A percentile compares a stretch with the other conserved stretches of the same genome.
These are phyloP conservation scores for Merodon equestris DNA, from an alignment of 2,888 invertebrate species.

Conservation along the genomic window DNA sequence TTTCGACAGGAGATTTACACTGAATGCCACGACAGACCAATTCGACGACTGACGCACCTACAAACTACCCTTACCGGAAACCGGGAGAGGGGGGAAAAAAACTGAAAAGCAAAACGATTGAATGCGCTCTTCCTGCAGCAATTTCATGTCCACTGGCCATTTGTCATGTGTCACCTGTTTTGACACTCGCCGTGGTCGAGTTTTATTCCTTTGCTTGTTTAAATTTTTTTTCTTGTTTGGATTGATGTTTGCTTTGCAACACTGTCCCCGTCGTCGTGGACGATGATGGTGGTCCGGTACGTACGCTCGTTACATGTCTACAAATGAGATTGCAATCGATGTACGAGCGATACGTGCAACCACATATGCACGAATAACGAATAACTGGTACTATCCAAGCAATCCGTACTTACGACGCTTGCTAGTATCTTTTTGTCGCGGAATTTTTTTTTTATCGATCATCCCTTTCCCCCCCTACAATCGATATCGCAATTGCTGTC, in stretches of 20 bases:
- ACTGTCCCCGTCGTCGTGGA: conserved; percentile 2
- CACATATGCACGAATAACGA: not conserved
- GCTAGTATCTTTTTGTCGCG: conserved; percentile 11
- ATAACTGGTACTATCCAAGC: no score
- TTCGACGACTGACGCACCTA: conserved; percentile 26
- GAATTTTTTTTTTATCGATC: conserved; percentile 30
- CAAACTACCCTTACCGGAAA: no score
- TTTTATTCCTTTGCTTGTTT: conserved; percentile 12
- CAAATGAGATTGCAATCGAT: conserved; percentile 28
- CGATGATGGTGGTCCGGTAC: conserved; percentile 27
- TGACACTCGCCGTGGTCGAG: conserved; percentile 60
- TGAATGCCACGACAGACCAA: conserved; percentile 18
- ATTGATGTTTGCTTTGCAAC: conserved; percentile 21
- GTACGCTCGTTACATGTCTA: not conserved
- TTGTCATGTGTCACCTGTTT: conserved; percentile 69
- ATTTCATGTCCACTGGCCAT: conserved; percentile 60
- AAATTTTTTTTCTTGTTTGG: no score
- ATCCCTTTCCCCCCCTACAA: conserved; percentile 43
- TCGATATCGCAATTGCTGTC: conserved; percentile 30
- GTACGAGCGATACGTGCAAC: not conserved
- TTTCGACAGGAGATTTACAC: conserved; percentile 40
- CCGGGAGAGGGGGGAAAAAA: no score
- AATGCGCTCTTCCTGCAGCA: conserved; percentile 26
- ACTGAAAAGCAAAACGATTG: not conserved
- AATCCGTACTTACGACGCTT: not conserved